Evolutionary conservation across 2,797 vertebrate species (phyloP), one percentile per base, ranked within the genome.

Genomic region (Pipistrellus nathusii): DNA sequence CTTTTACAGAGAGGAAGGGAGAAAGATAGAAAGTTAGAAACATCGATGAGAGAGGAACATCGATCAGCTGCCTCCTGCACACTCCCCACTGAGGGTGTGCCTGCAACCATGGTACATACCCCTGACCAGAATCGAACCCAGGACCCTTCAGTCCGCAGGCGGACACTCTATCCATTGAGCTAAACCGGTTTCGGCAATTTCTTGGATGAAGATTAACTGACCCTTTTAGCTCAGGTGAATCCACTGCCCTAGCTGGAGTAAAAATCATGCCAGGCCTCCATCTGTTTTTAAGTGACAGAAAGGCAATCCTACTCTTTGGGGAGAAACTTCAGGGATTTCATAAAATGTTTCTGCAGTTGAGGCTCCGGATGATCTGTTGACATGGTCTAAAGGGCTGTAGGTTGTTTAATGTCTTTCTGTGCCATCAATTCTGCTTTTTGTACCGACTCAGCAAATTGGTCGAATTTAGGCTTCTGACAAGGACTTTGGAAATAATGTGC

Each of bases 311-410:
- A 59, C 64, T 83, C 93, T 96, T 83, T 55, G 78, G 96, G 91
- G 85, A 95, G 85, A 95, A 94, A 88, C 73, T 85, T 51, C 35
- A 69, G 94, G 55, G 73, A 94, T 95, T 96, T 96, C 95, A 94
- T 95, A 93, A 94, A 94, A 91, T 93, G 87, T 86, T 95, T 91
- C 94, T 95, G 85, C 53, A 89, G 68, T 55, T 83, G 91, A 95
- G 85, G 93, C 90, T 93, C 83, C 4, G 5, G 88, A 95, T 96
- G 93, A 96, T 96, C 94, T 92, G 95, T 96, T 80, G 94, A 94
- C 84, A 88, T 75, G 83, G 90, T 95, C 85, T 72, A 93, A 94
- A 96, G 93, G 85, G 85, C 55, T 95, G 94, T 78, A 75, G 88
- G 89, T 84, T 76, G 83, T 78, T 92, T 87, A 94, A 96, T 88